These are phyloP conservation scores for Perizoma flavofasciatum DNA, from an alignment of 2,888 invertebrate genomes.

Conservation along the genomic window DNA sequence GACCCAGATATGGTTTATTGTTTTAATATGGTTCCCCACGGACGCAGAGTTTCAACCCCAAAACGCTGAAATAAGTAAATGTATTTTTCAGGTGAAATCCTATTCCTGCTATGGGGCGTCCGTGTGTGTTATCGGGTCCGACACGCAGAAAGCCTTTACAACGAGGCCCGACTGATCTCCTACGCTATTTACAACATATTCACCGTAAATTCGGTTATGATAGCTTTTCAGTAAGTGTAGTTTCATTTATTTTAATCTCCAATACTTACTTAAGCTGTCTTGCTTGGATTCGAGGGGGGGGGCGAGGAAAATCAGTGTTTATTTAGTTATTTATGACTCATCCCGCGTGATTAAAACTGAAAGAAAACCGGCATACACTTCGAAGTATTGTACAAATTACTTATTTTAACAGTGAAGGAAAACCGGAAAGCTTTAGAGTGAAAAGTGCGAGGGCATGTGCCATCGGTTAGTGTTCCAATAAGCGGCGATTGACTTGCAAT, in stretches of 20 bases:
- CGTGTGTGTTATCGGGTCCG: slow-evolving; percentile 93
- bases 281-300: too few species aligned
- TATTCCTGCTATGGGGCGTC: slow-evolving; percentile 93
- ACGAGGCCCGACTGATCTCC: slow-evolving; percentile 96
- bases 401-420: slow-evolving; percentile 2
- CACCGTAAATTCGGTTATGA: slow-evolving; percentile 95
- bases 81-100: slow-evolving; percentile 86
- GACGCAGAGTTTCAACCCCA: too few species aligned
- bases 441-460: too few species aligned
- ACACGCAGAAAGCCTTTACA: slow-evolving; percentile 96
- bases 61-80: not conserved
- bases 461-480: too few species aligned
- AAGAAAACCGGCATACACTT: not conserved
- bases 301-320: too few species aligned
- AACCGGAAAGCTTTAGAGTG: too few species aligned
- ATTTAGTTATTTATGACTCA: too few species aligned
- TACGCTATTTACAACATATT: slow-evolving; percentile 98
- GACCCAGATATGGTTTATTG: too few species aligned
- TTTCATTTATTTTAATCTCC: not conserved
- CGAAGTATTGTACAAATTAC: too few species aligned
- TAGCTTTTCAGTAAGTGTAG: slow-evolving; percentile 94
- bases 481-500: too few species aligned
- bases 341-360: not conserved
- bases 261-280: too few species aligned
- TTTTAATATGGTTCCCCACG: too few species aligned